These are phyloP conservation scores for Ranitomeya variabilis DNA, from an alignment of 2,113 vertebrate genomes.

Conservation along the genomic window DNA sequence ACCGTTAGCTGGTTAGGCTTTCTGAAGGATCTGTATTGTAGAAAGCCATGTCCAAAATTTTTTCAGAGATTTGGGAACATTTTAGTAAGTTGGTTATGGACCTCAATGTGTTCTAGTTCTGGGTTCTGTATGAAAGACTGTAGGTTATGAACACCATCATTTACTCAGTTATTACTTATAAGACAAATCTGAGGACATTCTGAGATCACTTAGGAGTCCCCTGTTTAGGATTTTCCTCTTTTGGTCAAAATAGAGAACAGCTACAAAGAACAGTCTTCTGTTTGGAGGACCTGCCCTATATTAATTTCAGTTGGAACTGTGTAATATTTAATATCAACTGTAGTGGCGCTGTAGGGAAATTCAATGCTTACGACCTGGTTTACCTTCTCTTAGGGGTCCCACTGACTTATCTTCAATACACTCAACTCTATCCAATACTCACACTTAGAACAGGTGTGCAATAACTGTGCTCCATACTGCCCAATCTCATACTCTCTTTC, in stretches of 20 bases:
- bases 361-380: neutral
- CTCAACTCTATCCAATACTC: no score
- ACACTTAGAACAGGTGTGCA: no score
- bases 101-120: neutral
- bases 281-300: neutral
- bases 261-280: neutral
- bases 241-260: no score
- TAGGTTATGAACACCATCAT: neutral
- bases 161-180: neutral
- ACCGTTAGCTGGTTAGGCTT: neutral
- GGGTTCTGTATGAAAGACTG: neutral
- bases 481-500: no score
- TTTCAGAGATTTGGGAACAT: neutral
- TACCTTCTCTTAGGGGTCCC: no score
- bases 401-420: no score
- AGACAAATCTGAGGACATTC: neutral
- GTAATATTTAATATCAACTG: neutral
- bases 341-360: neutral
- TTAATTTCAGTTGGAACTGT: neutral
- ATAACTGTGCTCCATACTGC: no score
- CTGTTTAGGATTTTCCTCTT: no score
- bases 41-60: no score
- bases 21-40: neutral
- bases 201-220: no score
- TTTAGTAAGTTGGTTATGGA: neutral